phyloP scores from a whole-genome alignment of 2,888 invertebrate species.

The Lissonota sp. region DNA sequence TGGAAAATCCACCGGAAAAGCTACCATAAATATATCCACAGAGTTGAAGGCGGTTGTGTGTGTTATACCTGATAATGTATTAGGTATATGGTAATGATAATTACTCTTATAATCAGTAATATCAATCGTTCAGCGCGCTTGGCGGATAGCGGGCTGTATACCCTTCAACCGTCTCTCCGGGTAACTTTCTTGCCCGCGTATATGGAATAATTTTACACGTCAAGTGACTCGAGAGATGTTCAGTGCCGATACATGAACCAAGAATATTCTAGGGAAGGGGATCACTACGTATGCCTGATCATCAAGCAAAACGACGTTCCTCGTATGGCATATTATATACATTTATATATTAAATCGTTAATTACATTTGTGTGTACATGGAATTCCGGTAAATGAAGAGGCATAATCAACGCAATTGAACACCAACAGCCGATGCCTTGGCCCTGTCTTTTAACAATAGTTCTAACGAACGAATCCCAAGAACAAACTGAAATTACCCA shows the following conservation, averaged over 20 bases:
- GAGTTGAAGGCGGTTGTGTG: slow-evolving; percentile 62
- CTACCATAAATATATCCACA: slow-evolving; percentile 4
- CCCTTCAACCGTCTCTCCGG: slow-evolving; percentile 36
- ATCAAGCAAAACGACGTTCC: slow-evolving; percentile 58
- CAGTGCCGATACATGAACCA: slow-evolving; percentile 73
- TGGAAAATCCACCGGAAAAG: slow-evolving; percentile 37
- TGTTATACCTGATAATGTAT: slow-evolving; percentile 73
- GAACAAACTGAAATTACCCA: neutral
- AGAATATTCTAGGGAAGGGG: slow-evolving; percentile 66
- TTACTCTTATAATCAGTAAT: slow-evolving; percentile 79
- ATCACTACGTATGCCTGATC: slow-evolving; percentile 71
- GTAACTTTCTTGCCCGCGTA: slow-evolving; percentile 56
- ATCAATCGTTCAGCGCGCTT: slow-evolving; percentile 76
- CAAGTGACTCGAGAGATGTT: slow-evolving; percentile 76
- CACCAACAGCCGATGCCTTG: neutral
- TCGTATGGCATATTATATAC: slow-evolving; percentile 1
- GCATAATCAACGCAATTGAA: slow-evolving; percentile 41
- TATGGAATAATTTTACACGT: slow-evolving; percentile 81
- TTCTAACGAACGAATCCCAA: too few species aligned
- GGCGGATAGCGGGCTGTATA: slow-evolving; percentile 68
- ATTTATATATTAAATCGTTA: neutral
- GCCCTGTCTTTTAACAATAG: too few species aligned
- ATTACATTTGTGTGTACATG: too few species aligned
- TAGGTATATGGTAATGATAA: slow-evolving; percentile 78
- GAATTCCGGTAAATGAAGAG: too few species aligned